These are phyloP conservation scores for Pelmatolapia mariae DNA, from an alignment of 2,113 vertebrate species.

Conservation along the genomic window DNA sequence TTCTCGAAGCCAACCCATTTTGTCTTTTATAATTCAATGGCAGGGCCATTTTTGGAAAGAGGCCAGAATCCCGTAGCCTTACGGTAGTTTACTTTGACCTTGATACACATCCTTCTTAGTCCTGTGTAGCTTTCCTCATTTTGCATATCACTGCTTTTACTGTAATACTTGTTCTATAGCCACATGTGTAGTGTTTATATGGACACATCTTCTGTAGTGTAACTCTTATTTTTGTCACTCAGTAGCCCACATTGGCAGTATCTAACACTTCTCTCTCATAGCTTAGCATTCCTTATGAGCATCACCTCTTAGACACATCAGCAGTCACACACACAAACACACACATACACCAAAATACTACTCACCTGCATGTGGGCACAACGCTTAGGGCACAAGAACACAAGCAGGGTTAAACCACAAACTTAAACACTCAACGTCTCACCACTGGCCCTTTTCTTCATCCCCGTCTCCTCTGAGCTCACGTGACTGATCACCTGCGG, in stretches of 20 bases:
- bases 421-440: conserved; percentile 4
- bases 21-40: conserved; percentile 70
- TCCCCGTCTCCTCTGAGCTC: conserved; percentile 40
- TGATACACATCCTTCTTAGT: conserved; percentile 65
- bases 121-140: conserved; percentile 59
- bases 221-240: conserved; percentile 62
- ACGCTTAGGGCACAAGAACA: conserved; percentile 70
- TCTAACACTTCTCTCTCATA: conserved; percentile 68
- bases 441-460: conserved; percentile 37
- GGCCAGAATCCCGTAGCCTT: conserved; percentile 69
- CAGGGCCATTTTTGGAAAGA: conserved; percentile 72
- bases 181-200: conserved; percentile 63
- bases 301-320: conserved; percentile 64
- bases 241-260: conserved; percentile 66
- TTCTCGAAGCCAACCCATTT: conserved; percentile 54
- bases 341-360: conserved; percentile 56
- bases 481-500: background rate
- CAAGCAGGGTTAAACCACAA: conserved; percentile 61
- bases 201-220: conserved; percentile 60
- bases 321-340: conserved; percentile 55
- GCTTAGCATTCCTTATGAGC: conserved; percentile 57
- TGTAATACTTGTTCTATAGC: conserved; percentile 52
- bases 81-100: conserved; percentile 74
- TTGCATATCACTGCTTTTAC: conserved; percentile 69
- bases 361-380: conserved; percentile 79